These are phyloP conservation scores for Rhynchotus rufescens DNA, from an alignment of 2,797 vertebrate species.

Conservation along the genomic window DNA sequence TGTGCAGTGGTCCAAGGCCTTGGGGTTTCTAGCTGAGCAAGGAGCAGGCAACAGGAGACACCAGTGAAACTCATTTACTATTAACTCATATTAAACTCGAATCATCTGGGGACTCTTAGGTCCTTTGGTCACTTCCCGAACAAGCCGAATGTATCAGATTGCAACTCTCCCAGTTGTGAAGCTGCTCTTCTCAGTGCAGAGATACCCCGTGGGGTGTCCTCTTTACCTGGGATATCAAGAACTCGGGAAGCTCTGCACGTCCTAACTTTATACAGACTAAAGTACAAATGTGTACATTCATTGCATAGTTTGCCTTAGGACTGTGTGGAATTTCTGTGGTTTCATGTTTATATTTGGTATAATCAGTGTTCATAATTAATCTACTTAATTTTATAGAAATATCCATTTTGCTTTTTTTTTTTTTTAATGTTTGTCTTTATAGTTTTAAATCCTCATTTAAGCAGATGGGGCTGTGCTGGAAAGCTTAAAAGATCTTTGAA, in stretches of 20 bases:
- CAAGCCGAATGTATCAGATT: accelerated
- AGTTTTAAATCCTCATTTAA: constrained; percentile 14
- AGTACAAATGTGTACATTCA: constrained; percentile 19
- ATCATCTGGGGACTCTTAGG: not conserved
- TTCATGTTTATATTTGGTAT: not conserved
- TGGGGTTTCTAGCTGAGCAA: not conserved
- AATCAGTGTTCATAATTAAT: not conserved
- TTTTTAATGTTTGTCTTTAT: constrained; percentile 1
- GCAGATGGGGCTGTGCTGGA: constrained; percentile 3
- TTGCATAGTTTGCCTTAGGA: constrained; percentile 50
- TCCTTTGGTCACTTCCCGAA: not conserved
- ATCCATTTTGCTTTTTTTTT: not conserved
- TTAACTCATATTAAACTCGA: not conserved
- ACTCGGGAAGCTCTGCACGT: not conserved
- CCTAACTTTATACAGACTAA: not conserved
- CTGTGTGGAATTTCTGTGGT: not conserved
- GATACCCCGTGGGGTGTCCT: not conserved
- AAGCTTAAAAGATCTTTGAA: constrained; percentile 56
- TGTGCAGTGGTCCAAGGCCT: not conserved
- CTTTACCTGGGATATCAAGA: not conserved
- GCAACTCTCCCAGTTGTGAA: accelerated
- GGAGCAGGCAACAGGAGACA: not conserved
- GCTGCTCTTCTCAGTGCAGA: not conserved
- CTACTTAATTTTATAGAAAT: not conserved
- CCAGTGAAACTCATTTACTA: not conserved